Evolutionary conservation across 2,797 vertebrate species (phyloP).

Genomic region (Ctenopoma kingsleyae): DNA sequence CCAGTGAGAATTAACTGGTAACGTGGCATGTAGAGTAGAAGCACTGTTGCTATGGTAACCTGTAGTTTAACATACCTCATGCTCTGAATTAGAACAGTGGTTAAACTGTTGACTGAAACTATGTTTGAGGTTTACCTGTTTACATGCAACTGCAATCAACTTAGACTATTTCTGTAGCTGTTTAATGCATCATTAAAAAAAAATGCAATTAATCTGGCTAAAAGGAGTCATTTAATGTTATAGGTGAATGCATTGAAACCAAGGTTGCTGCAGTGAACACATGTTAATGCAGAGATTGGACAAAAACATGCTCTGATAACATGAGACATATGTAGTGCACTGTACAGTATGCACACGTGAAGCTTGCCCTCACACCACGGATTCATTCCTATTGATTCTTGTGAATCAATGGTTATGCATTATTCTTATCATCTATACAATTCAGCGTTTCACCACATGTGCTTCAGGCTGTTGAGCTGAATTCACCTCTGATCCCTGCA

Average conservation of each 20-base stretch:
- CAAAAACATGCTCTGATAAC: too few relatives aligned
- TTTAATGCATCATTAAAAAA: too few relatives aligned
- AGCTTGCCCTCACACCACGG: too few relatives aligned
- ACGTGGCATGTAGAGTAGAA: constrained; percentile 24
- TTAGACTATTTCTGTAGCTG: neutral
- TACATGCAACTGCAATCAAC: neutral
- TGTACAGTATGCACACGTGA: too few relatives aligned
- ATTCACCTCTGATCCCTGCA: constrained; percentile 11
- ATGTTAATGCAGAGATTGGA: too few relatives aligned
- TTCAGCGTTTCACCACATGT: constrained; percentile 14
- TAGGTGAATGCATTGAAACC: too few relatives aligned
- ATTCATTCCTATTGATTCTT: too few relatives aligned
- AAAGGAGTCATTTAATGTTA: too few relatives aligned
- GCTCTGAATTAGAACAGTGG: neutral
- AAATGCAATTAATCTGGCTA: too few relatives aligned
- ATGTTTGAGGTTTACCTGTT: neutral
- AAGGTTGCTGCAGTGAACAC: too few relatives aligned
- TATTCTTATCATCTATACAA: constrained; percentile 26
- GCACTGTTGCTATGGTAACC: constrained; percentile 46
- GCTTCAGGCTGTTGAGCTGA: neutral
- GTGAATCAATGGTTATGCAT: constrained; percentile 45
- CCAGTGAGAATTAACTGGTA: constrained; percentile 29
- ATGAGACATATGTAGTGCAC: too few relatives aligned
- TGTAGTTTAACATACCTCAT: constrained; percentile 25
- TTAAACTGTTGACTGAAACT: neutral